Evolutionary conservation across 30 jellyfish, hydroid and myxozoan species (phyloP).

Genomic region (Pseudorhiza aurosa): DNA sequence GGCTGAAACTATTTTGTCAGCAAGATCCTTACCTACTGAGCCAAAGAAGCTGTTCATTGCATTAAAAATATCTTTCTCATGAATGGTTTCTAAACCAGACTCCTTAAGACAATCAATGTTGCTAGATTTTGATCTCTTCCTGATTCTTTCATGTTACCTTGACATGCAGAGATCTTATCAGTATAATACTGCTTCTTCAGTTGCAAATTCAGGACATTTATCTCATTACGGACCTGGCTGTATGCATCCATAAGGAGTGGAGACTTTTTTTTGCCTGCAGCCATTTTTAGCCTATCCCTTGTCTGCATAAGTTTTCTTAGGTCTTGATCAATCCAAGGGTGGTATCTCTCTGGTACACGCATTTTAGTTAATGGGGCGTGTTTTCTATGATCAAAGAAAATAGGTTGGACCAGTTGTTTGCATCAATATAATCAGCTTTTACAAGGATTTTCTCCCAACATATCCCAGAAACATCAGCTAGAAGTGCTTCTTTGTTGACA

Average conservation of each 20-base stretch:
- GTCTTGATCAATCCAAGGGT: constrained; percentile 25
- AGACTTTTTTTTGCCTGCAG: constrained; percentile 22
- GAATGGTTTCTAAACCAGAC: constrained; percentile 26
- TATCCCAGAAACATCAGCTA: neutral
- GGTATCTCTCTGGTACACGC: constrained; percentile 44
- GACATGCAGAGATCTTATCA: constrained; percentile 22
- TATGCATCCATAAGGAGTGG: constrained; percentile 16
- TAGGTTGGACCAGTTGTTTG: constrained; percentile 12
- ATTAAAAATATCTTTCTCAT: constrained; percentile 24
- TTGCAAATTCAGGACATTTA: constrained; percentile 9
- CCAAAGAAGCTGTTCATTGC: constrained; percentile 67
- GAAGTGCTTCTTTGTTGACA: neutral
- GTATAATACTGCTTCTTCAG: constrained; percentile 28
- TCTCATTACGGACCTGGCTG: constrained; percentile 40
- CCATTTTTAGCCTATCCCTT: constrained; percentile 6
- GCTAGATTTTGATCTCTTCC: constrained; percentile 27
- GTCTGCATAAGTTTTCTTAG: neutral
- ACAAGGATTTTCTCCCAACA: neutral
- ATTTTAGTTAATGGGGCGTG: constrained; percentile 30
- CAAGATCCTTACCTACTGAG: constrained; percentile 52
- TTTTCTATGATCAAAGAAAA: constrained; percentile 24
- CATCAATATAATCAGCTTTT: too few species aligned
- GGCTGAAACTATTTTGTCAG: constrained; percentile 38
- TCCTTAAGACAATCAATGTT: constrained; percentile 33
- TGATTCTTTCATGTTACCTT: neutral